A percentile compares a stretch with the other conserved stretches of the same genome.
Evolutionary conservation across 2,797 vertebrate species (phyloP).

Genomic region (Vespertilio murinus): DNA sequence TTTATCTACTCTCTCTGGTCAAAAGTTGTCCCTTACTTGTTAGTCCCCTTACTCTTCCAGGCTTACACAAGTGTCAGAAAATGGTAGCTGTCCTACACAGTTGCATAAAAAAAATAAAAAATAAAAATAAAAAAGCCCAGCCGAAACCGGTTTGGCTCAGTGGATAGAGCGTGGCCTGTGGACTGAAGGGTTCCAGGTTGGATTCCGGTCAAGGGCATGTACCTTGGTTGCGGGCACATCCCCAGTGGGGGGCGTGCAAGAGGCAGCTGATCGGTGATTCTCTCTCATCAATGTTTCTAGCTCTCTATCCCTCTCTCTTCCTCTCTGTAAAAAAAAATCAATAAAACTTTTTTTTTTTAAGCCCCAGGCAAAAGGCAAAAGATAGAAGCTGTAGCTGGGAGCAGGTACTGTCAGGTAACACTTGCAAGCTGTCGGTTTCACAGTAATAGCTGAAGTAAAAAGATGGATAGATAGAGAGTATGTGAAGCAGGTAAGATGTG

Average conservation of each 20-base stretch:
- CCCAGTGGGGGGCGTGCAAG: too few species aligned
- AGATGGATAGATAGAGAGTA: neutral
- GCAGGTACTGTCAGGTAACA: neutral
- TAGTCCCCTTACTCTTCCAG: neutral
- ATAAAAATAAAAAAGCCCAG: too few species aligned
- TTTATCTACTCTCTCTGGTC: neutral
- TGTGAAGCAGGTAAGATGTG: neutral
- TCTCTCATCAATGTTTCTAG: too few species aligned
- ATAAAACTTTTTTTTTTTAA: too few species aligned
- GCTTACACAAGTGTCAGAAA: neutral
- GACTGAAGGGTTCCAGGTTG: too few species aligned
- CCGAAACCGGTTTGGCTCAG: too few species aligned
- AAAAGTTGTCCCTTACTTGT: neutral
- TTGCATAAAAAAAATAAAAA: neutral
- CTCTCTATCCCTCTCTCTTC: too few species aligned
- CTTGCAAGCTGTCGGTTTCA: slow-evolving; percentile 9
- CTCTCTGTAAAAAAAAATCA: too few species aligned
- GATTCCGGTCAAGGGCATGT: too few species aligned
- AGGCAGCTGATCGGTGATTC: too few species aligned
- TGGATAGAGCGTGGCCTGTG: too few species aligned
- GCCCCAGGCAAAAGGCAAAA: neutral
- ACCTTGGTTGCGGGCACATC: too few species aligned
- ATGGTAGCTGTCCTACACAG: neutral
- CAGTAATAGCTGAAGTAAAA: neutral
- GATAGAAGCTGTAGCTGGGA: neutral